Conservation (phyloP, 2,888 invertebrate species). For the Habrosyne pyritoides region DNA sequence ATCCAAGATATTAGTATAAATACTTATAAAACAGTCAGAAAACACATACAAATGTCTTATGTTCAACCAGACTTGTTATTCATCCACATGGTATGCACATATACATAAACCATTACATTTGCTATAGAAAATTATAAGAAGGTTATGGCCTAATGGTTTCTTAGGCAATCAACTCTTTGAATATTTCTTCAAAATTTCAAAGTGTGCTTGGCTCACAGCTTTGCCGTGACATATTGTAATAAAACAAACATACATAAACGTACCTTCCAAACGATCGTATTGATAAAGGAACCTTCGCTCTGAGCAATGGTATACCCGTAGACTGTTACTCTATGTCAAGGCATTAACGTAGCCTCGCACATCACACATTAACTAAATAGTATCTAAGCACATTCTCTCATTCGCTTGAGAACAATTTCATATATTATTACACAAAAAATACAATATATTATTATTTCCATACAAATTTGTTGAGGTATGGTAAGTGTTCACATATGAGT, state of each 20-base stretch:
- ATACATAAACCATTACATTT: conserved; percentile 9
- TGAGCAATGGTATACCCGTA: conserved; percentile 19
- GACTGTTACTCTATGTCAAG: conserved; percentile 27
- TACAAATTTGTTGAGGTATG: conserved; percentile 40
- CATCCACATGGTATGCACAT: conserved; percentile 30
- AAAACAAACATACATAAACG: background rate
- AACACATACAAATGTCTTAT: background rate
- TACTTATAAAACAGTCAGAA: background rate
- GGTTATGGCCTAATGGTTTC: background rate
- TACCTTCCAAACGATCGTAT: conserved; percentile 1
- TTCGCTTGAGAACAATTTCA: conserved; percentile 12
- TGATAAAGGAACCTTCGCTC: conserved; percentile 2
- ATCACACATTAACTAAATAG: conserved; percentile 19
- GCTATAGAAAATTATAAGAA: background rate
- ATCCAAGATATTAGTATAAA: background rate
- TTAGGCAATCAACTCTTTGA: conserved; percentile 1
- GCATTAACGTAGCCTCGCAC: conserved; percentile 25
- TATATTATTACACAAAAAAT: conserved; percentile 32
- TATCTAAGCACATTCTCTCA: background rate
- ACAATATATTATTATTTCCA: conserved; percentile 34
- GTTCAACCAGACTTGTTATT: conserved; percentile 19
- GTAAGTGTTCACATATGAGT: conserved; percentile 30
- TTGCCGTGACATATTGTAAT: conserved; percentile 4
- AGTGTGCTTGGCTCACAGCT: conserved; percentile 1
- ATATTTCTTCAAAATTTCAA: background rate